phyloP scores from a whole-genome alignment of 23 tunicate genomes.

The Trididemnum miniatum region DNA sequence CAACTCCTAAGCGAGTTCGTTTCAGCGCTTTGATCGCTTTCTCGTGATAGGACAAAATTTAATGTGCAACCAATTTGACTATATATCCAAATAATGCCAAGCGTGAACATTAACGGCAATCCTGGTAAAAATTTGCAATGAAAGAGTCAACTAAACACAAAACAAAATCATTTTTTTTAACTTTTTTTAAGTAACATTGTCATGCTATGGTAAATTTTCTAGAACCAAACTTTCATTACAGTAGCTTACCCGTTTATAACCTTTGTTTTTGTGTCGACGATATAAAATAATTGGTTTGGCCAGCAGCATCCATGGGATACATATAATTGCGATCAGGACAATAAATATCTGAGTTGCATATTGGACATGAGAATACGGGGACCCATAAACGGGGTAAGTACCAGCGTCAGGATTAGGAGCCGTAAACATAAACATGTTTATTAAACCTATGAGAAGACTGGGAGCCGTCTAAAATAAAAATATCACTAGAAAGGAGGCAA shows the following conservation, averaged over 20 bases:
- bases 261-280: conserved; percentile 20
- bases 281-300: conserved; percentile 68
- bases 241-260: not conserved
- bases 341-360: conserved; percentile 45
- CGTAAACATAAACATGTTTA: conserved; percentile 93
- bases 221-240: not conserved
- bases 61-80: not conserved
- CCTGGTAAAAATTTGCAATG: not conserved
- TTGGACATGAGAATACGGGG: conserved; percentile 19
- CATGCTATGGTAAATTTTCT: no score
- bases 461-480: conserved; percentile 67
- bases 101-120: no score
- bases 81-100: not conserved
- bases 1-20: no score
- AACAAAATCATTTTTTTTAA: no score
- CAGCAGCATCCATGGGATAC: conserved; percentile 89
- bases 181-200: no score
- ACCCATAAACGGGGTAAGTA: conserved; percentile 22
- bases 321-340: conserved; percentile 58
- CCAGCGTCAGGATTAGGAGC: conserved; percentile 29
- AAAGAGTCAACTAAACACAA: no score
- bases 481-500: not conserved
- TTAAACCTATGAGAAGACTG: conserved; percentile 77
- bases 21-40: no score
- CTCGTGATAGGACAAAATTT: not conserved